Evolutionary conservation across 2,113 vertebrate genomes (phyloP), one percentile per base, ranked within the genome.

Genomic region (Phrynosoma blainvillii): DNA sequence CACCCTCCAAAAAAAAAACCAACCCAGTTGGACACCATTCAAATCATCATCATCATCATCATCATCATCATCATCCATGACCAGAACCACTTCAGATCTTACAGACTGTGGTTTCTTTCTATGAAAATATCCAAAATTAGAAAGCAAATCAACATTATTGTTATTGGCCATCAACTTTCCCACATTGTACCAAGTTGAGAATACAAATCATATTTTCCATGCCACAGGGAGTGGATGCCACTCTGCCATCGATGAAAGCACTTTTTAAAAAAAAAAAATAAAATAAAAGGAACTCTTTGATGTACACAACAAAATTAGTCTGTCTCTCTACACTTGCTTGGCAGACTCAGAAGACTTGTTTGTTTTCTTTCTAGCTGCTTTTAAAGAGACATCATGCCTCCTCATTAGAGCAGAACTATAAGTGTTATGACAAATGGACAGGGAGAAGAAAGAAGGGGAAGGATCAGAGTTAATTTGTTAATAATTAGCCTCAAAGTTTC

Each of bases 321-420:
- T 88, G 84, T 85, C 47, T 62, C 12, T 89, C 47, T 36, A 86
- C 59, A 47, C 47, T 66, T 88, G n/a, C 87, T 87, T 89, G 85
- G 85, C 93, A 94, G 91, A 92, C 90, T 79, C 89, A 84, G 73
- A 87, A 75, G 75, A 88, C 54, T 30, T 87, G 23, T 73, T 94
- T 92, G 74, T 75, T 90, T 90, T 91, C 78, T 91, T 86, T 80
- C 79, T 87, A 93, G 42, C 0, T 82, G 27, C 2, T 85, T 86
- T 81, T 85, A 18, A 62, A 70, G 88, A 74, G 20, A 90, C 85
- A 86, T 92, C 3, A 88, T 40, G 85, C 47, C 3, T 2, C 7
- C 90, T 89, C 88, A 85, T 87, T 83, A 20, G 40, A 82, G 30
- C 76, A 25, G 82, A 85, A 91, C 87, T 32, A 86, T 21, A 12